Evolutionary conservation across 2,113 vertebrate species (phyloP).

Genomic region (Upupa epops): DNA sequence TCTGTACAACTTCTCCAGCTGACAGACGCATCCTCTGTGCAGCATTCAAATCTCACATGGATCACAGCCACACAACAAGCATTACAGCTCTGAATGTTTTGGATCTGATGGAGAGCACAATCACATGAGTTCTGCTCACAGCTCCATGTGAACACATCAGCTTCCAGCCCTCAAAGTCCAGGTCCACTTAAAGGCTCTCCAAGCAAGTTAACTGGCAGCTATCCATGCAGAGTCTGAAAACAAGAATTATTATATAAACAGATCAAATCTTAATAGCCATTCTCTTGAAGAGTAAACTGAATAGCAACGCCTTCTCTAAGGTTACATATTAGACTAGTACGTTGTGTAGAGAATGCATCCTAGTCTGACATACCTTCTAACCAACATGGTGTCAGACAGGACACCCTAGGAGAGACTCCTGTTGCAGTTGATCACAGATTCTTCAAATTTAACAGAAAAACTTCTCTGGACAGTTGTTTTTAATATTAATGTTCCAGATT

Average conservation of each 20-base stretch:
- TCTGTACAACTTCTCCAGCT: neutral
- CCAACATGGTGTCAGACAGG: neutral
- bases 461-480: neutral
- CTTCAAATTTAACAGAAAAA: neutral
- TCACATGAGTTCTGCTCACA: neutral
- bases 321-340: neutral
- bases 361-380: neutral
- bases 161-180: neutral
- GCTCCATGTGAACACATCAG: neutral
- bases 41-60: neutral
- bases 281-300: neutral
- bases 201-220: neutral
- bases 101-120: neutral
- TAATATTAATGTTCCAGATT: neutral
- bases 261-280: neutral
- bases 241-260: neutral
- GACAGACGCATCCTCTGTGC: neutral
- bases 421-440: neutral
- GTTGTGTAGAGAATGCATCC: neutral
- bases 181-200: too few relatives aligned
- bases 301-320: neutral
- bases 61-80: neutral
- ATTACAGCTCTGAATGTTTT: neutral
- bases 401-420: neutral
- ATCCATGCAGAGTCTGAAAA: neutral